These are phyloP conservation scores for Stenichneumon culpator DNA, from an alignment of 2,888 invertebrate species.

Conservation along the genomic window DNA sequence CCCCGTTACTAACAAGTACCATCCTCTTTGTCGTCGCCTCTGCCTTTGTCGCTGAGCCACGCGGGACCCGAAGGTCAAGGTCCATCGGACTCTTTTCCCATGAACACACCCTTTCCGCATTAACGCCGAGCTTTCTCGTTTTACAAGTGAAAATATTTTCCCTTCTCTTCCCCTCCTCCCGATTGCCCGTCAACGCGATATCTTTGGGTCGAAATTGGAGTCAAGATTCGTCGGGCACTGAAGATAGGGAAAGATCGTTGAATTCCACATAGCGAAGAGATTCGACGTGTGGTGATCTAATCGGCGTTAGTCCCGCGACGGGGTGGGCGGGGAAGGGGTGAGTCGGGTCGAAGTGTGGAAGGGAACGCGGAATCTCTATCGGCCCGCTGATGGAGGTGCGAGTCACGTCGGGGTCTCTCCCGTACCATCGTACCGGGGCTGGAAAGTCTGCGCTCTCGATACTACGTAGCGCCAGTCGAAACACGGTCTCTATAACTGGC, in stretches of 20 bases:
- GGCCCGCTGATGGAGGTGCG: slow-evolving; percentile 52
- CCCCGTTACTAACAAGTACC: background rate
- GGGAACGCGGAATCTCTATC: slow-evolving; percentile 28
- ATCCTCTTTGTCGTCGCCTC: slow-evolving; percentile 16
- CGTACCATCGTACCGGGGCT: slow-evolving; percentile 53
- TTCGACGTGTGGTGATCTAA: slow-evolving; percentile 43
- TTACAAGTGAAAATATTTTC: background rate
- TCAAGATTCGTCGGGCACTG: too few species aligned
- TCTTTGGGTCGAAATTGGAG: too few species aligned
- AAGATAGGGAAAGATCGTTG: too few species aligned
- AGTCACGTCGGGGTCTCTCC: slow-evolving; percentile 56
- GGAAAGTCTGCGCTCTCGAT: slow-evolving; percentile 43
- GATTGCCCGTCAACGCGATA: too few species aligned
- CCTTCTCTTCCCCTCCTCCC: too few species aligned
- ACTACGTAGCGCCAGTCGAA: slow-evolving; percentile 33
- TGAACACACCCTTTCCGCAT: background rate
- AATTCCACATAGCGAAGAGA: too few species aligned
- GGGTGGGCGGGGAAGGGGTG: background rate
- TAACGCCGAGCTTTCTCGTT: background rate
- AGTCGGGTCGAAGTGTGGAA: slow-evolving; percentile 28
- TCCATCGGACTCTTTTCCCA: slow-evolving; percentile 10
- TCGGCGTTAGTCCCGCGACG: slow-evolving; percentile 28
- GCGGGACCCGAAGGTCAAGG: slow-evolving; percentile 19
- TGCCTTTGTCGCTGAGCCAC: slow-evolving; percentile 23
- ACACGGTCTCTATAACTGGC: slow-evolving; percentile 15